These are phyloP conservation scores for Vireo griseus DNA, from an alignment of 2,797 vertebrate species.

Conservation along the genomic window DNA sequence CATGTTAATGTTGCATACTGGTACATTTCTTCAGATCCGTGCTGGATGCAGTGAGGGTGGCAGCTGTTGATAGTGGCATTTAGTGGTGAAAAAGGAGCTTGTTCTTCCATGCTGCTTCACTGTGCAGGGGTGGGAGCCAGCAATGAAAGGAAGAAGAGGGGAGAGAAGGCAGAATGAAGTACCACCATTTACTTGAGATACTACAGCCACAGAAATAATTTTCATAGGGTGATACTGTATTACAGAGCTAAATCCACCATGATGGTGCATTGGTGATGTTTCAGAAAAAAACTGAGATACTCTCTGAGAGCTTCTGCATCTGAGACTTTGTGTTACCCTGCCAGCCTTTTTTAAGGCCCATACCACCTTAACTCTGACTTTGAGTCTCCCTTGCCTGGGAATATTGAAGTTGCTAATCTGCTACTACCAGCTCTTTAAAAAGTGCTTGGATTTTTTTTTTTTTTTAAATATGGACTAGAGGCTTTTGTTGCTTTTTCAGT, in stretches of 20 bases:
- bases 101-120: neutral
- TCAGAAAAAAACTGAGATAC: neutral
- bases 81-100: neutral
- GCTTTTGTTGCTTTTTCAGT: neutral
- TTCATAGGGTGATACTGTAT: accelerated
- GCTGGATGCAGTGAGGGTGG: neutral
- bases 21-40: neutral
- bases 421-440: neutral
- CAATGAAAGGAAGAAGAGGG: neutral
- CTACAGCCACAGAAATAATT: neutral
- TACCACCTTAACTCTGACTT: neutral
- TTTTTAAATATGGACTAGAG: neutral
- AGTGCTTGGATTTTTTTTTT: neutral
- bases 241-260: neutral
- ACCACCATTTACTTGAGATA: neutral
- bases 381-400: neutral
- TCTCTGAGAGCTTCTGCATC: neutral
- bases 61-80: neutral
- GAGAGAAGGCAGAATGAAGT: neutral
- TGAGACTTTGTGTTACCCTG: neutral
- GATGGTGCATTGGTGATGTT: neutral
- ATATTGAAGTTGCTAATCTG: neutral
- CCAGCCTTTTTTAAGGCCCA: neutral
- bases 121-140: neutral
- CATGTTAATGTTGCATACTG: neutral